Evolutionary conservation across 2,888 invertebrate genomes (phyloP), one percentile per base, ranked within the genome.

Genomic region (Acleris literana): DNA sequence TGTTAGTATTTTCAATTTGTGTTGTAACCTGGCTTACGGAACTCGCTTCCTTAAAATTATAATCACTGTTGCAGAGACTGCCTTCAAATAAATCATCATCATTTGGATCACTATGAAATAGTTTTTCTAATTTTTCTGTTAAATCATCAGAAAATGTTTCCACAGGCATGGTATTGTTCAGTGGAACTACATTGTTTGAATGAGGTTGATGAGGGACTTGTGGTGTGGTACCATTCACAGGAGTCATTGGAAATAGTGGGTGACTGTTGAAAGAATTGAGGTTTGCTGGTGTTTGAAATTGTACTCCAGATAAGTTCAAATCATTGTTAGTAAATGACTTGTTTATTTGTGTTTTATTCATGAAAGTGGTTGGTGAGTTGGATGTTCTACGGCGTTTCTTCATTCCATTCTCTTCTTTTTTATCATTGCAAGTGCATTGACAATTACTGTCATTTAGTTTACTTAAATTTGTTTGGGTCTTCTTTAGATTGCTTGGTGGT

Each of bases 71-170:
- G 74, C 79, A 87, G 7, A 88, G 71, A 29, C 82, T 77, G 52
- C 81, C 80, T 69, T 89, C 87, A 81, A 92, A 93, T 70, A 93
- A 76, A 69, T 92, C 91, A 73, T 92, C 91, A 73, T 90, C 90
- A 77, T 84, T 85, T 25, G 81, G 72, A 66, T 87, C 86, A 44
- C 81, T 80, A 71, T 89, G 83, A 74, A 93, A 93, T n/a, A 93
- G 73, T 73, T 89, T 88, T 72, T 92, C 91, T 71, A 93, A 74
- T 70, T 92, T 89, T 71, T 81, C 79, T 81, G 87, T 85, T 55
- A 93, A 71, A 58, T 91, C 85, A 73, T 88, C 88, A 20, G 87
- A 80, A 54, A 85, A 84, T 39, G 81, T 75, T 71, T 87, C 86
- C 46, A 76, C 72, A 44, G 80, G 76, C 16, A 74, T 69, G 67